Evolutionary conservation across 2,797 vertebrate genomes (phyloP).

Genomic region (Hippopotamyrus pictus): DNA sequence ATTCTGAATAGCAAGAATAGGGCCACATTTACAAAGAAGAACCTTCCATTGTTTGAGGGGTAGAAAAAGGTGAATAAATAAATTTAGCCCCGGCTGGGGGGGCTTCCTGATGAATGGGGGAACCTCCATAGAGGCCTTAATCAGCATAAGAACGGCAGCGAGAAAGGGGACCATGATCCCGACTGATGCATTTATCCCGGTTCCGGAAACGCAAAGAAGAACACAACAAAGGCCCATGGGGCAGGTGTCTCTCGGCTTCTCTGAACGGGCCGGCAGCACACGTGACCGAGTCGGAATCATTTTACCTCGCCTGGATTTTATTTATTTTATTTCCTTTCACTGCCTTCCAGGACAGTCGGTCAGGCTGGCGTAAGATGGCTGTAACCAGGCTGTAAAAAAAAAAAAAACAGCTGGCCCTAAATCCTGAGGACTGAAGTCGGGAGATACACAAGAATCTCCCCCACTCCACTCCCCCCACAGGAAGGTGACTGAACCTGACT

Average conservation of each 20-base stretch:
- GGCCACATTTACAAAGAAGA: slow-evolving; percentile 12
- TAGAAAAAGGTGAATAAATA: slow-evolving; percentile 10
- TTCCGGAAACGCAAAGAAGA: background rate
- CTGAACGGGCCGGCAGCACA: background rate
- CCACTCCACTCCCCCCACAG: background rate
- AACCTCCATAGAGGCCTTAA: slow-evolving; percentile 4
- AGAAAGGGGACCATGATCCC: background rate
- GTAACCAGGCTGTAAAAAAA: background rate
- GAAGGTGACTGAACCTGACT: background rate
- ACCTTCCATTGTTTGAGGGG: background rate
- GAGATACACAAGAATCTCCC: background rate
- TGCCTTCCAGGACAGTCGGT: background rate
- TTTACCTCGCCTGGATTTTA: background rate
- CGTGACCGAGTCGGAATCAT: background rate
- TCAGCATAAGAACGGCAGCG: slow-evolving; percentile 24
- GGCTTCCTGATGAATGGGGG: slow-evolving; percentile 28
- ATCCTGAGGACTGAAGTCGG: background rate
- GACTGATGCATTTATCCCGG: background rate
- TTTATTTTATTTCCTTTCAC: background rate
- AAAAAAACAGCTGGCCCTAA: background rate
- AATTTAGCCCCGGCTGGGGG: background rate
- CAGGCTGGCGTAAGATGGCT: background rate
- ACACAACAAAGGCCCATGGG: background rate
- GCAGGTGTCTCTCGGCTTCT: slow-evolving; percentile 1
- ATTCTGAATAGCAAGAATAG: slow-evolving; percentile 42